Evolutionary conservation across 2,797 vertebrate genomes (phyloP).

Genomic region (Thripadectes ignobilis): DNA sequence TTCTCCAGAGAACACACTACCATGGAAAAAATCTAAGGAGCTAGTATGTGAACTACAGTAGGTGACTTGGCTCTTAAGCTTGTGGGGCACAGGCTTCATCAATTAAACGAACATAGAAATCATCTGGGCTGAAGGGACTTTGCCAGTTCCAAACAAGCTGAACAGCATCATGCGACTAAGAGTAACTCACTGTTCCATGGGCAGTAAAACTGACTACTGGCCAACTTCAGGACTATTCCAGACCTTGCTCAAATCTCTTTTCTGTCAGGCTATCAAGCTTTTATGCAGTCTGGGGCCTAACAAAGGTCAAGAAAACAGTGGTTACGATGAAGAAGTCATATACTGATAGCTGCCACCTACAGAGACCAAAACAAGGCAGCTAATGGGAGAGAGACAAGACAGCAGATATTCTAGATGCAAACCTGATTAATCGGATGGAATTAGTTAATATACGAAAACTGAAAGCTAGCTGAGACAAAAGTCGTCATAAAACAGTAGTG

Average conservation of each 20-base stretch:
- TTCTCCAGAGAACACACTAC: background rate
- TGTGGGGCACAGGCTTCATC: background rate
- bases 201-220: background rate
- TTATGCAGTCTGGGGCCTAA: background rate
- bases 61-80: background rate
- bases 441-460: background rate
- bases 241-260: background rate
- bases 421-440: background rate
- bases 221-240: background rate
- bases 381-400: background rate
- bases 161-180: fast-evolving
- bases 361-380: background rate
- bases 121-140: background rate
- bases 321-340: background rate
- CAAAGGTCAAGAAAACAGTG: background rate
- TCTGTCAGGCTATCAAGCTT: background rate
- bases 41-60: background rate
- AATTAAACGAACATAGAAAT: background rate
- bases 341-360: background rate
- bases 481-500: background rate
- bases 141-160: background rate
- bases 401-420: background rate
- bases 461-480: background rate
- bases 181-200: background rate
- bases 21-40: background rate